Evolutionary conservation across 2,888 invertebrate species (phyloP), one percentile per base, ranked within the genome.

Genomic region (Lysandra coridon): DNA sequence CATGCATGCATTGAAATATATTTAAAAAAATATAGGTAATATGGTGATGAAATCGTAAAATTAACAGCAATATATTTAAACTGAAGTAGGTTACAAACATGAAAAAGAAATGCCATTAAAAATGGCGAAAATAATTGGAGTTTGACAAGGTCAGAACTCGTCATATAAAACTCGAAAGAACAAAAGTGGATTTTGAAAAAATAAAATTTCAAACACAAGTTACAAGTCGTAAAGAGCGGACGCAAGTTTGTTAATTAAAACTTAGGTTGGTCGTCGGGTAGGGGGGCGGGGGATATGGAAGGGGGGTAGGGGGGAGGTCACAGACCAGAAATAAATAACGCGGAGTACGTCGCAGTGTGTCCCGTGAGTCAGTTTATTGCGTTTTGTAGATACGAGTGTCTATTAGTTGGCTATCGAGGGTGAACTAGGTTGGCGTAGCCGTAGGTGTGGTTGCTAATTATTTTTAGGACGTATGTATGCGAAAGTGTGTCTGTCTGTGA

Each of bases 191-290:
- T 30, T 69, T 33, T 5, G 69, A 89, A 90, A 91, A 93, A 93
- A 93, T 93, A 94, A 93, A 93, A 93, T 94, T 93, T 92, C 88
- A 93, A 94, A 93, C 93, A 93, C 93, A 69, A 69, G 69, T 69
- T 33, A 4, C 69, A 94, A 94, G 91, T 94, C 91, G 86, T 91
- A 90, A 88, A 87, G 86, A 88, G 88, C 89, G 91, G 93, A 92
- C 93, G 91, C 94, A 95, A 95, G 95, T 95, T 95, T 95, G 94
- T 95, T 95, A 95, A 95, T 95, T 95, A 95, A 95, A 95, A 95
- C 95, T 95, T 95, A 94, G 88, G 92, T 92, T 88, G 89, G 91
- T 89, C 90, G 90, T 89, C 90, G 87, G 89, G 86, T 87, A 89
- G 89, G 91, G 92, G 87, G 69, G 14, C 30, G 30, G 64, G 23